Conservation (phyloP, 2,113 vertebrate species). For the Gopherus flavomarginatus region DNA sequence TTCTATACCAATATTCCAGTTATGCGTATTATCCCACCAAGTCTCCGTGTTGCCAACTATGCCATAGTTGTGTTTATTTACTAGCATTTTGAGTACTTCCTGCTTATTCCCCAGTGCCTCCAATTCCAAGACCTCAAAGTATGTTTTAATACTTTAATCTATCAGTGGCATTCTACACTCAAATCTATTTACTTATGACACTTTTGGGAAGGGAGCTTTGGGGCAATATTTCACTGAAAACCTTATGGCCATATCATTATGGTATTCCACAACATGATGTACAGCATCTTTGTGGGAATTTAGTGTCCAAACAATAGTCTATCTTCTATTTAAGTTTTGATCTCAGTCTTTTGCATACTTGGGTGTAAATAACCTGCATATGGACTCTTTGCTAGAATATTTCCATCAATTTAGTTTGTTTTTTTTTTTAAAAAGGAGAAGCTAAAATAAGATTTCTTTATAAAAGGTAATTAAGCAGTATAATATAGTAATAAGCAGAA, state of each 20-base stretch:
- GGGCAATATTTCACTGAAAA: neutral
- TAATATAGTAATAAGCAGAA: constrained; percentile 74
- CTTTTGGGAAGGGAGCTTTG: neutral
- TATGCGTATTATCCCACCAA: no score
- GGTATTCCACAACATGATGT: neutral
- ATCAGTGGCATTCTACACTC: neutral
- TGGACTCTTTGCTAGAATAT: constrained; percentile 37
- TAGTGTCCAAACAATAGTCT: neutral
- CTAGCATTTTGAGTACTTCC: no score
- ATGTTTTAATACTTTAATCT: neutral
- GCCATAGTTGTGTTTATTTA: no score
- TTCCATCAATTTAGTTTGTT: constrained; percentile 54
- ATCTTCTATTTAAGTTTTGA: neutral
- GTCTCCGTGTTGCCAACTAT: no score
- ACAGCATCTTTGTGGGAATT: neutral
- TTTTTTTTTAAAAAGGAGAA: constrained; percentile 53
- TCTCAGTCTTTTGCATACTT: neutral
- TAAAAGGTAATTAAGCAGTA: constrained; percentile 79
- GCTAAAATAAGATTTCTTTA: constrained; percentile 62
- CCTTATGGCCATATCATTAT: neutral
- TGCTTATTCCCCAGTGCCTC: neutral
- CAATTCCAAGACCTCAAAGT: neutral
- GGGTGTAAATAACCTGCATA: constrained; percentile 31
- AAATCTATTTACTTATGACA: neutral
- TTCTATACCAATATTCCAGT: no score